These are phyloP conservation scores for Caranx ignobilis DNA, from an alignment of 2,113 vertebrate species.

Conservation along the genomic window DNA sequence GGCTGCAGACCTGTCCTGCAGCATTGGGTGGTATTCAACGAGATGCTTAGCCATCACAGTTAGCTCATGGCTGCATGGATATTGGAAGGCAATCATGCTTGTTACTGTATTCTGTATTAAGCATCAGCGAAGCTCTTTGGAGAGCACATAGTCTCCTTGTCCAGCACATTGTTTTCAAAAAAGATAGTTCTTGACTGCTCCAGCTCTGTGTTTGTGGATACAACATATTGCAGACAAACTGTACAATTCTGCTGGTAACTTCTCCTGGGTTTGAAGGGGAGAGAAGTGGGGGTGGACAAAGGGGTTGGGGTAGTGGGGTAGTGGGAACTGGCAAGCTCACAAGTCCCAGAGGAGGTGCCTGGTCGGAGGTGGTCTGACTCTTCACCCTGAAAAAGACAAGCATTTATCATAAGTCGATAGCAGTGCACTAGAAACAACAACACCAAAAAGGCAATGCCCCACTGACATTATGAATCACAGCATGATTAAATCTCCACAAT, in stretches of 20 bases:
- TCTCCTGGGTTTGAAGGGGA: not conserved
- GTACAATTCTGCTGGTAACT: constrained; percentile 15
- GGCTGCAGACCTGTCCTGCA: too few relatives aligned
- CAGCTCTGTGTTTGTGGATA: constrained; percentile 15
- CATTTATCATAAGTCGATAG: constrained; percentile 11
- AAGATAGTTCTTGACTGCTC: not conserved
- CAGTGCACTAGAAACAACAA: constrained; percentile 10
- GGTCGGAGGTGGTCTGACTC: constrained; percentile 4
- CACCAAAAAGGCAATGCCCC: too few relatives aligned
- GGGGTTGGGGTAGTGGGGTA: not conserved
- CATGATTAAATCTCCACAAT: constrained; percentile 3
- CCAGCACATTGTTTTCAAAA: constrained; percentile 15
- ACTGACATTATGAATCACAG: constrained; percentile 1
- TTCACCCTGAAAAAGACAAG: not conserved
- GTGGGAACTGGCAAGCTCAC: not conserved
- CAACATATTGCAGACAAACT: not conserved
- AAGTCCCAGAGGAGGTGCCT: constrained; percentile 16
- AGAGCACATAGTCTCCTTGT: constrained; percentile 1
- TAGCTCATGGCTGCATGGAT: too few relatives aligned
- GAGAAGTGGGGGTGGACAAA: not conserved
- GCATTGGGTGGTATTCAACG: too few relatives aligned
- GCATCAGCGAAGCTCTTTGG: constrained; percentile 46
- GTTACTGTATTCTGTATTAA: constrained; percentile 53
- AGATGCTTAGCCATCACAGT: too few relatives aligned
- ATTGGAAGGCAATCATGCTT: constrained; percentile 42